Base-by-base conservation (phyloP, 2,888 invertebrate genomes). In the Apeira syringaria region DNA sequence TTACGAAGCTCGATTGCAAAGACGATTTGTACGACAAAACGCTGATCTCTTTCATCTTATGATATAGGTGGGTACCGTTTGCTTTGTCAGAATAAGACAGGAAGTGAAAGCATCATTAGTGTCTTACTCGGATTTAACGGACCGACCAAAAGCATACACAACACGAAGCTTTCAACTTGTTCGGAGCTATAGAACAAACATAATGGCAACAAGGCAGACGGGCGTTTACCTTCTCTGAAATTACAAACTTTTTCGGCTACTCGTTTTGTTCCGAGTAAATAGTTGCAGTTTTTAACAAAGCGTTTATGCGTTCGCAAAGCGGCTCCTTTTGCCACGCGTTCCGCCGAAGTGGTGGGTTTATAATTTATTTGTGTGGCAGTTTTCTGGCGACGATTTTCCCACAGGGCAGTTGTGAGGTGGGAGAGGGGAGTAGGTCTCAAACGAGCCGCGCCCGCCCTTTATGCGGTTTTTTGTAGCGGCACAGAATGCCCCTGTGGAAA, bases 321-420 rank as follows among this genome's bases (percentile, higher is more conserved):
- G 64, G 44, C 62, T 53, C 58, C 63, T 62, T 61, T 65, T 64
- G 69, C 68, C 68, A 71, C 74, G 80, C 80, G 81, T 82, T 85
- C 85, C 83, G 73, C 74, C 65, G 39, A 43, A 52, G 74, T 77
- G 74, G 75, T 78, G 85, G 80, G 83, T 85, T 87, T 85, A 84
- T 88, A 87, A 87, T 86, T 87, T 88, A 86, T 87, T 85, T 86
- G 83, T 74, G 76, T 78, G 76, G 84, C 85, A 84, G 82, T 87
- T 86, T 86, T 87, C 86, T 86, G 86, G 87, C 85, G 84, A 82
- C 87, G 77, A 86, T 86, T 89, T 89, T 89, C 89, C 89, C 89
- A 89, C 89, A 88, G 86, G 81, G 83, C 52, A 27, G 39, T 35
- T 31, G 45, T 26, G 46, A 50, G 30, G 50, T 9, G 44, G 43